Percentiles rank a stretch among this genome's conserved stretches.
Conservation (phyloP, 2,797 vertebrate genomes). For the Potorous gilbertii region DNA sequence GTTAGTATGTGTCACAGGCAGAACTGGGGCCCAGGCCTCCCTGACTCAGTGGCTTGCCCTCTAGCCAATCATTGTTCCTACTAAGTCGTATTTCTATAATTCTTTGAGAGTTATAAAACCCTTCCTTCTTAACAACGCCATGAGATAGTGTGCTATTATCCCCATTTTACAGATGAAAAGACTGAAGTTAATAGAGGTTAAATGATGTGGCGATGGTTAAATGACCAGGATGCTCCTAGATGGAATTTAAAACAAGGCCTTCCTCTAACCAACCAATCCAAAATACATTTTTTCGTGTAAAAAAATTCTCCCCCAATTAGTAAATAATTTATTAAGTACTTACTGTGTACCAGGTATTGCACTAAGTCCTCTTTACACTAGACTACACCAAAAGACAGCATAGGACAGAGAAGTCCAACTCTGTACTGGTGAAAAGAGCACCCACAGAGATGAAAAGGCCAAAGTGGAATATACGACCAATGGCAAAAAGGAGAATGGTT, state of each 20-base stretch:
- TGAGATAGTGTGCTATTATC: background rate
- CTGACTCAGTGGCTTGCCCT: background rate
- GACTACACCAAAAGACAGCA: background rate
- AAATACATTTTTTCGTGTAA: background rate
- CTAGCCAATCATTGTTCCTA: background rate
- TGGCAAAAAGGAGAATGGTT: background rate
- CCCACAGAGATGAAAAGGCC: background rate
- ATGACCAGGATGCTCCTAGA: background rate
- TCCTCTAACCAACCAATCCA: background rate
- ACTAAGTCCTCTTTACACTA: background rate
- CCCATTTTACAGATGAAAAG: background rate
- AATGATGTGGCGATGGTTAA: background rate
- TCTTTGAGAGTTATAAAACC: background rate
- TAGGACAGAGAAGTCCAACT: background rate
- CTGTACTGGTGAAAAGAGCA: background rate
- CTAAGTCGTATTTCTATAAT: no score
- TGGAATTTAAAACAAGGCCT: background rate
- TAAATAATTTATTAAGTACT: background rate
- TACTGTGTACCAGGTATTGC: background rate
- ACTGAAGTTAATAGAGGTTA: background rate
- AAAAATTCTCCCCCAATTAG: background rate
- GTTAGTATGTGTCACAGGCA: background rate
- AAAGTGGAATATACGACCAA: background rate
- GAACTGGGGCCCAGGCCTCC: background rate
- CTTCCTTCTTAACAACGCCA: constrained; percentile 1